Percentiles rank a stretch among this genome's conserved stretches.
phyloP scores from a whole-genome alignment of 1,140 invertebrate genomes.

The Leptopilina boulardi region DNA sequence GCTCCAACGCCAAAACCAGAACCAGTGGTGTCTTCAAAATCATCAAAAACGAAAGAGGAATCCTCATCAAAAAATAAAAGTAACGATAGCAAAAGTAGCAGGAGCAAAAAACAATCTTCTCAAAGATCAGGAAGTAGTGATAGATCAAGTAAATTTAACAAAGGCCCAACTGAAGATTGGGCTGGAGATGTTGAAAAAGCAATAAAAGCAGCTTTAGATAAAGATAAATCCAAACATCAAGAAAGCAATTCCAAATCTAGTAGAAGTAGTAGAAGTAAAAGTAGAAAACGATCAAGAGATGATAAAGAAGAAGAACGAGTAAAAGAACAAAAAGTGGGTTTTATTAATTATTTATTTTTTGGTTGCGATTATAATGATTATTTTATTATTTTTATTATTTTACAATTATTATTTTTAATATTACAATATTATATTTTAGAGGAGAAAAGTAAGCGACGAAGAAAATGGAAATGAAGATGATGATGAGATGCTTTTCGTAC shows the following conservation, averaged over 20 bases:
- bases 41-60: slow-evolving; percentile 49
- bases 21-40: slow-evolving; percentile 52
- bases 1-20: neutral
- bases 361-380: slow-evolving; percentile 13
- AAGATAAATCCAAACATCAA: slow-evolving; percentile 74
- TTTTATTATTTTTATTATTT: slow-evolving; percentile 35
- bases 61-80: slow-evolving; percentile 59
- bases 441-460: slow-evolving; percentile 69
- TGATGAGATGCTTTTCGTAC: slow-evolving; percentile 86
- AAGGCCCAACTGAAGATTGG: slow-evolving; percentile 82
- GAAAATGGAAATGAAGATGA: slow-evolving; percentile 83
- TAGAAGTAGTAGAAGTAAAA: slow-evolving; percentile 68
- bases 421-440: slow-evolving; percentile 57
- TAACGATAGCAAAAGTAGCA: slow-evolving; percentile 67
- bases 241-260: slow-evolving; percentile 76
- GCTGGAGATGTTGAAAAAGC: slow-evolving; percentile 86
- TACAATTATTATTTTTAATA: neutral
- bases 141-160: slow-evolving; percentile 65
- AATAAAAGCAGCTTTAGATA: slow-evolving; percentile 80
- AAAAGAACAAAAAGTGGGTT: slow-evolving; percentile 67
- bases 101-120: slow-evolving; percentile 62
- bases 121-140: slow-evolving; percentile 53
- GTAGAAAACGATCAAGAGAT: slow-evolving; percentile 70
- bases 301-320: slow-evolving; percentile 75
- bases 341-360: slow-evolving; percentile 35